These are phyloP conservation scores for Serranus cabrilla DNA, from an alignment of 2,797 vertebrate genomes.

Conservation along the genomic window DNA sequence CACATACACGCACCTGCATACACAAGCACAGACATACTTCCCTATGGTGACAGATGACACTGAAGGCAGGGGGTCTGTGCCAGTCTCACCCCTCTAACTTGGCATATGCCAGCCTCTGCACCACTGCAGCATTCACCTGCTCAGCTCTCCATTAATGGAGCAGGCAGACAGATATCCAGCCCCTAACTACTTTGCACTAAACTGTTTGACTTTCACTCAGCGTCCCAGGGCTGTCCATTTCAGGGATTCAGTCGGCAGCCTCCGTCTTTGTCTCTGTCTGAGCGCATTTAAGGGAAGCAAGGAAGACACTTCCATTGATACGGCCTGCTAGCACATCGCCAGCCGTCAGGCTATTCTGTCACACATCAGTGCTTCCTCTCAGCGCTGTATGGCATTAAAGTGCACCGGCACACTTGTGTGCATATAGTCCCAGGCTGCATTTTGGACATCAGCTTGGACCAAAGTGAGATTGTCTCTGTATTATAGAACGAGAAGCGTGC, in stretches of 20 bases:
- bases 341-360: slow-evolving; percentile 63
- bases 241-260: slow-evolving; percentile 63
- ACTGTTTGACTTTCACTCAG: slow-evolving; percentile 71
- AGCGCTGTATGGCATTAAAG: slow-evolving; percentile 56
- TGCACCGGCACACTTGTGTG: slow-evolving; percentile 39
- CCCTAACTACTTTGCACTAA: slow-evolving; percentile 55
- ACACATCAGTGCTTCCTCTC: slow-evolving; percentile 53
- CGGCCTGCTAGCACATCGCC: slow-evolving; percentile 33
- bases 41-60: slow-evolving; percentile 70
- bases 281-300: slow-evolving; percentile 63
- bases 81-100: slow-evolving; percentile 51
- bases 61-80: slow-evolving; percentile 64
- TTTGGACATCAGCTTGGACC: slow-evolving; percentile 19
- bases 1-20: slow-evolving; percentile 15
- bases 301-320: slow-evolving; percentile 65
- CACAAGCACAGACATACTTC: slow-evolving; percentile 29
- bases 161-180: slow-evolving; percentile 32
- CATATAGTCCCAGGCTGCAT: slow-evolving; percentile 38
- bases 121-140: slow-evolving; percentile 68
- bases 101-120: slow-evolving; percentile 72
- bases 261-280: slow-evolving; percentile 72
- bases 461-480: not conserved
- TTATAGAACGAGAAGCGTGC: slow-evolving; percentile 1
- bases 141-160: slow-evolving; percentile 47
- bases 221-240: slow-evolving; percentile 65